A percentile compares a stretch with the other conserved stretches of the same genome.
Conservation (phyloP, 2,888 invertebrate genomes). For the Aspidiotus destructor region DNA sequence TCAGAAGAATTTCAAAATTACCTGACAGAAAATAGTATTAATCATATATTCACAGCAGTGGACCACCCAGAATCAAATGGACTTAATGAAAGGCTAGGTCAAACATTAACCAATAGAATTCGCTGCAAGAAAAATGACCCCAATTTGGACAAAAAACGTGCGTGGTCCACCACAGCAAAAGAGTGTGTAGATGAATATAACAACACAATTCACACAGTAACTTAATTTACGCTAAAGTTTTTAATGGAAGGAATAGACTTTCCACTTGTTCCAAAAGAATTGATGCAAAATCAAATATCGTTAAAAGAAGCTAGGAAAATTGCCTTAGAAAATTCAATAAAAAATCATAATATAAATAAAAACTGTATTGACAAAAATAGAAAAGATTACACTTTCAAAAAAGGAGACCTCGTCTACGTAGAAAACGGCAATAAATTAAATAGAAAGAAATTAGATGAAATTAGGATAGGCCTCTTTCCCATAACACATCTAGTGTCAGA, state of each 20-base stretch:
- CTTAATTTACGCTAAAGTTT: not conserved
- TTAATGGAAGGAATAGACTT: not conserved
- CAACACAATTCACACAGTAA: not conserved
- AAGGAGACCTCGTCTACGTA: not conserved
- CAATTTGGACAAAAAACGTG: not conserved
- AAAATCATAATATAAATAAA: not conserved
- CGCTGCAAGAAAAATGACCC: not conserved
- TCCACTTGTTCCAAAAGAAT: not conserved
- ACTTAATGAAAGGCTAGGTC: constrained; percentile 7
- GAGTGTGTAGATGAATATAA: not conserved
- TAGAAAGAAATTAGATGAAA: not conserved
- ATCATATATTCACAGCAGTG: constrained; percentile 3
- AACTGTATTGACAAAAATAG: not conserved
- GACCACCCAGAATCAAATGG: constrained; percentile 1
- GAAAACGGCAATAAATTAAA: not conserved
- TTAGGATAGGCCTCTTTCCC: not conserved
- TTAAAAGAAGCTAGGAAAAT: not conserved
- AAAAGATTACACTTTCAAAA: not conserved
- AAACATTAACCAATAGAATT: not conserved
- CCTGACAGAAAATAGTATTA: not conserved
- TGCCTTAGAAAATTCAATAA: not conserved
- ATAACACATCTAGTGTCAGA: not conserved
- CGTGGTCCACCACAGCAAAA: constrained; percentile 7
- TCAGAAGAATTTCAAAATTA: constrained; percentile 34
- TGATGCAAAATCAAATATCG: not conserved